Percentiles rank a stretch among this genome's conserved stretches.
These are phyloP conservation scores for Nesidiocoris tenuis DNA, from an alignment of 2,888 invertebrate genomes.

Conservation along the genomic window DNA sequence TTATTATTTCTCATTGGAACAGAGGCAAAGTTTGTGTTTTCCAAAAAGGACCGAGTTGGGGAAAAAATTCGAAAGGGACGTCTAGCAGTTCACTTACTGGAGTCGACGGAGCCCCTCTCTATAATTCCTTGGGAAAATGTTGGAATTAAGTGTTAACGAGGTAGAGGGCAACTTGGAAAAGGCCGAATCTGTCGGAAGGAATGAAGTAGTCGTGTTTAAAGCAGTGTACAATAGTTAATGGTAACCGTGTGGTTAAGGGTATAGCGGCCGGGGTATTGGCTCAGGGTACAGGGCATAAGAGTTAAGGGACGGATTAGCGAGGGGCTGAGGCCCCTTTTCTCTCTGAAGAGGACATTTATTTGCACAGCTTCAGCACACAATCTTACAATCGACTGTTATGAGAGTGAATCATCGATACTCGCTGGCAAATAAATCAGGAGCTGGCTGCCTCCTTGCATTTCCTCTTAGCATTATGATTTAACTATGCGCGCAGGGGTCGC, in stretches of 20 bases:
- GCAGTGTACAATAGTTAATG: background rate
- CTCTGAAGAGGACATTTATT: slow-evolving; percentile 42
- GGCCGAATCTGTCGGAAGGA: background rate
- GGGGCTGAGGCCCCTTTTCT: slow-evolving; percentile 6
- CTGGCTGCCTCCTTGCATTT: slow-evolving; percentile 34
- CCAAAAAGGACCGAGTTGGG: too few relatives aligned
- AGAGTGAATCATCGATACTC: slow-evolving; percentile 40
- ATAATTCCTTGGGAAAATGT: background rate
- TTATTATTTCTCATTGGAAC: too few relatives aligned
- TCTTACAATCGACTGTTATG: slow-evolving; percentile 40
- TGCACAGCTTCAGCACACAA: slow-evolving; percentile 44
- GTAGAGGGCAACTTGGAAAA: background rate
- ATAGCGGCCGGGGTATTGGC: background rate
- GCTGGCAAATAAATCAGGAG: slow-evolving; percentile 36
- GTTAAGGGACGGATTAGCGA: slow-evolving; percentile 35
- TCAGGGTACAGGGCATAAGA: background rate
- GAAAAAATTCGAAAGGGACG: background rate
- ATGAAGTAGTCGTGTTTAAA: background rate
- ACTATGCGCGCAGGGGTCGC: too few relatives aligned
- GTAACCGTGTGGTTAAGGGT: background rate
- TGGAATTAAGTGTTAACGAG: background rate
- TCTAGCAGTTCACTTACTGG: too few relatives aligned
- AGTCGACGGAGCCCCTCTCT: too few relatives aligned
- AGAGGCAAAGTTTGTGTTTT: too few relatives aligned
- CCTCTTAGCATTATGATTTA: slow-evolving; percentile 16